These are phyloP conservation scores for Catharus bicknelli DNA, from an alignment of 2,113 vertebrate species.

Conservation along the genomic window DNA sequence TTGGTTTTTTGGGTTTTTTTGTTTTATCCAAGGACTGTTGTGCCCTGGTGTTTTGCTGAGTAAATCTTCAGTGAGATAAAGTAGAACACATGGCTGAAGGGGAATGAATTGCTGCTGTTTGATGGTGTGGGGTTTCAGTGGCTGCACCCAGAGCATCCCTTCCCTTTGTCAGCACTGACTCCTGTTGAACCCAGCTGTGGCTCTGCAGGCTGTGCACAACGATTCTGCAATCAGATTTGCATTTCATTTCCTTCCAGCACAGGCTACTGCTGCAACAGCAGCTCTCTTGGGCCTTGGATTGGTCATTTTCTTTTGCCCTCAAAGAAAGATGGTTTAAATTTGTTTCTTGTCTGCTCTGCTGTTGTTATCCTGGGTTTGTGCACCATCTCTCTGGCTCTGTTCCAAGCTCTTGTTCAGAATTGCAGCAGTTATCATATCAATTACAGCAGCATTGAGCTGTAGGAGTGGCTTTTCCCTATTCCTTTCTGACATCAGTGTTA, in stretches of 20 bases:
- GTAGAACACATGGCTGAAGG: not conserved
- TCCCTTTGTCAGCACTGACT: not conserved
- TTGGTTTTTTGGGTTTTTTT: no score
- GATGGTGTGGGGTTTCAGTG: not conserved
- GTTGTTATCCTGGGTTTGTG: not conserved
- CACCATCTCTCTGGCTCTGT: not conserved
- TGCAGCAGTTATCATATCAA: not conserved
- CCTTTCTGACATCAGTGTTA: not conserved
- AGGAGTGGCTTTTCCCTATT: not conserved
- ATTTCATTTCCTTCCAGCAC: not conserved
- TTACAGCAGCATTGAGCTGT: not conserved
- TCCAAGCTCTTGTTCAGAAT: not conserved
- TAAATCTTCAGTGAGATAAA: not conserved
- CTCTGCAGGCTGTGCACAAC: constrained; percentile 38
- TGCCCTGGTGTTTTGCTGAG: not conserved
- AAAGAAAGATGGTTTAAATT: not conserved
- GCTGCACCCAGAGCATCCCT: constrained; percentile 3
- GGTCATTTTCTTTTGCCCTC: not conserved
- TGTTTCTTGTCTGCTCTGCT: not conserved
- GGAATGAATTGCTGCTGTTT: not conserved
- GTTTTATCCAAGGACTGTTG: not conserved
- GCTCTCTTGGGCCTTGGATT: not conserved
- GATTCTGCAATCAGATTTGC: constrained; percentile 9
- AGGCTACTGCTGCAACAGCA: not conserved
- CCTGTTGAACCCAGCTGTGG: not conserved